Percentiles rank a stretch among this genome's conserved stretches.
Evolutionary conservation across 2,888 invertebrate genomes (phyloP).

Genomic region (Listrodromus nycthemerus): DNA sequence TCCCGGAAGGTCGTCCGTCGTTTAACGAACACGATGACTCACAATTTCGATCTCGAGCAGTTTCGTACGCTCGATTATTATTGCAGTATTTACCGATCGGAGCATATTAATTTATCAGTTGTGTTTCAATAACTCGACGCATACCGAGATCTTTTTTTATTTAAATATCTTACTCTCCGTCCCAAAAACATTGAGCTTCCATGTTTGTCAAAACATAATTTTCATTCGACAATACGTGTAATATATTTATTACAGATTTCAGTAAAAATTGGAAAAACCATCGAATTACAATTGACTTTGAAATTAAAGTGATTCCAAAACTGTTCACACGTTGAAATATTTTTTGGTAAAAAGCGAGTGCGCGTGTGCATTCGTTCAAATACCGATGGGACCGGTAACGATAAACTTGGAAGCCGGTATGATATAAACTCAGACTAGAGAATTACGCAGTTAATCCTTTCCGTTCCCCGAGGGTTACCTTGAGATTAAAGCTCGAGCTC

Average conservation of each 20-base stretch:
- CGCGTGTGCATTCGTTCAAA: slow-evolving; percentile 26
- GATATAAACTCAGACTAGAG: slow-evolving; percentile 41
- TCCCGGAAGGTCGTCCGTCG: slow-evolving; percentile 38
- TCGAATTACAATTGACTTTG: too few relatives aligned
- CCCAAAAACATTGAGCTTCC: background rate
- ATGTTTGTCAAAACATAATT: too few relatives aligned
- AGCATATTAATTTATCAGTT: slow-evolving; percentile 21
- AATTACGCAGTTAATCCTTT: slow-evolving; percentile 59
- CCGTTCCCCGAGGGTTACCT: slow-evolving; percentile 34
- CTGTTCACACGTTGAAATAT: background rate
- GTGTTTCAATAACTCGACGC: background rate
- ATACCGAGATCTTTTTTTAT: background rate
- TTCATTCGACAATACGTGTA: too few relatives aligned
- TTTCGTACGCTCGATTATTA: slow-evolving; percentile 17
- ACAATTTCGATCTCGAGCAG: slow-evolving; percentile 43
- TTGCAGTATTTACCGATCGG: slow-evolving; percentile 8
- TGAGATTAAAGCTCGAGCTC: slow-evolving; percentile 54
- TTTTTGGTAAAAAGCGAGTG: background rate
- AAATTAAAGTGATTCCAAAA: too few relatives aligned
- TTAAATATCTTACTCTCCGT: background rate
- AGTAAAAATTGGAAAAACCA: too few relatives aligned
- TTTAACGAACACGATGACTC: slow-evolving; percentile 53
- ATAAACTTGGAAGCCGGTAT: slow-evolving; percentile 30
- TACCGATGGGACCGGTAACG: slow-evolving; percentile 26
- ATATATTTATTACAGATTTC: too few relatives aligned